These are phyloP conservation scores for Oryzias dopingdopingensis DNA, from an alignment of 2,797 vertebrate species.

Conservation along the genomic window DNA sequence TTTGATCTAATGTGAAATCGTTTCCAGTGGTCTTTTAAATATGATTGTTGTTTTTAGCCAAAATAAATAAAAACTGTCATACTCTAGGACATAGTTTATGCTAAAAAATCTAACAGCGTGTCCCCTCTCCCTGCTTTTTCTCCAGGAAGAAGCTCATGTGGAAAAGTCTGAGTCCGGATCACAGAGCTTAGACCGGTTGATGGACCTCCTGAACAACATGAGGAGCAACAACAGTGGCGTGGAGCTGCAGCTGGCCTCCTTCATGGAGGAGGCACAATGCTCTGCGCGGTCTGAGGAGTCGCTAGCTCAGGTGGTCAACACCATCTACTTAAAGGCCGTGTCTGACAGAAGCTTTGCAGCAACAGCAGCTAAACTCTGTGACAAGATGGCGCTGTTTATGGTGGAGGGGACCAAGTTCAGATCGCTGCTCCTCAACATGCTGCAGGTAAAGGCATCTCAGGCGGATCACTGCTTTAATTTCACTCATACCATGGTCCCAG, in stretches of 20 bases:
- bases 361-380: slow-evolving; percentile 91
- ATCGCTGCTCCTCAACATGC: slow-evolving; percentile 94
- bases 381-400: slow-evolving; percentile 98
- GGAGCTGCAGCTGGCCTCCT: slow-evolving; percentile 88
- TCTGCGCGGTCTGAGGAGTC: slow-evolving; percentile 91
- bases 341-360: slow-evolving; percentile 93
- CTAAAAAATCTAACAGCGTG: neutral
- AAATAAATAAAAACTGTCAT: too few species aligned
- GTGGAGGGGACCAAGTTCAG: slow-evolving; percentile 98
- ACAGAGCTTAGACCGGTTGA: slow-evolving; percentile 91
- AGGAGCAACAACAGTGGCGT: slow-evolving; percentile 92
- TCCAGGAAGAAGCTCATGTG: slow-evolving; percentile 85
- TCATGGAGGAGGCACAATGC: slow-evolving; percentile 96
- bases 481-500: too few species aligned
- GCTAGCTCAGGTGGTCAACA: slow-evolving; percentile 87
- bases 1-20: too few species aligned
- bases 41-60: too few species aligned
- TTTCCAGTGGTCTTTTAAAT: too few species aligned
- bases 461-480: neutral
- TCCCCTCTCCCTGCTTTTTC: neutral
- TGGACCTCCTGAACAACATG: slow-evolving; percentile 96
- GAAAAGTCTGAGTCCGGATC: slow-evolving; percentile 68
- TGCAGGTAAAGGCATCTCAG: slow-evolving; percentile 81
- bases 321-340: slow-evolving; percentile 92
- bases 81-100: too few species aligned